Evolutionary conservation across 2,797 vertebrate genomes (phyloP).

Genomic region (Pseudocheirus occidentalis): DNA sequence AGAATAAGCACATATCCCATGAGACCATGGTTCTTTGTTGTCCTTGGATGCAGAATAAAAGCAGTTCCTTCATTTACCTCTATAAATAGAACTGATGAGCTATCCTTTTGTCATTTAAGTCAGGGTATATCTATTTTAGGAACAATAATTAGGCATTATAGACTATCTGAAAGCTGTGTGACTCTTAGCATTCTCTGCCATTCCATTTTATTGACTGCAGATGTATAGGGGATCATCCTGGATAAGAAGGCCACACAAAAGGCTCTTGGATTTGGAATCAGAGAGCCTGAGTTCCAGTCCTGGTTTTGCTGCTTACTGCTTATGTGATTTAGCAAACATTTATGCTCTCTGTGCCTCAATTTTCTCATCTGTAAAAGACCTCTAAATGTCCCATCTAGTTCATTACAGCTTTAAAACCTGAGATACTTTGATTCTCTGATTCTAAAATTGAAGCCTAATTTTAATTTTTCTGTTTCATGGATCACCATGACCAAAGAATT

Average conservation of each 20-base stretch:
- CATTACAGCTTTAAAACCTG: neutral
- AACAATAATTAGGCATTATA: neutral
- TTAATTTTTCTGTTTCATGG: neutral
- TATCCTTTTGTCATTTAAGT: neutral
- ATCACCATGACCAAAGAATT: neutral
- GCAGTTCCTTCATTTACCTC: neutral
- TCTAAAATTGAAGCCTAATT: neutral
- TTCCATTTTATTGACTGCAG: neutral
- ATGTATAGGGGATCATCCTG: neutral
- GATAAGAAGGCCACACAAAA: neutral
- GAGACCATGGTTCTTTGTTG: neutral
- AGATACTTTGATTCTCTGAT: neutral
- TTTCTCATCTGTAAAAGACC: neutral
- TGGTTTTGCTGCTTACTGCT: neutral
- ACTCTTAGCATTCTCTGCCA: neutral
- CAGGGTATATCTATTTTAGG: neutral
- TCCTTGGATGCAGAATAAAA: neutral
- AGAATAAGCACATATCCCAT: neutral
- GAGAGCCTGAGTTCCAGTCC: neutral
- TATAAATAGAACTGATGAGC: neutral
- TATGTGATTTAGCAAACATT: neutral
- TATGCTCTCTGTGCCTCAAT: neutral
- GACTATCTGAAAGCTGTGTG: neutral
- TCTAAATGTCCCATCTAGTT: neutral
- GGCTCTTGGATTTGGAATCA: neutral